Base-by-base conservation (phyloP, 2,797 vertebrate genomes). In the Fistularia commersonii region DNA sequence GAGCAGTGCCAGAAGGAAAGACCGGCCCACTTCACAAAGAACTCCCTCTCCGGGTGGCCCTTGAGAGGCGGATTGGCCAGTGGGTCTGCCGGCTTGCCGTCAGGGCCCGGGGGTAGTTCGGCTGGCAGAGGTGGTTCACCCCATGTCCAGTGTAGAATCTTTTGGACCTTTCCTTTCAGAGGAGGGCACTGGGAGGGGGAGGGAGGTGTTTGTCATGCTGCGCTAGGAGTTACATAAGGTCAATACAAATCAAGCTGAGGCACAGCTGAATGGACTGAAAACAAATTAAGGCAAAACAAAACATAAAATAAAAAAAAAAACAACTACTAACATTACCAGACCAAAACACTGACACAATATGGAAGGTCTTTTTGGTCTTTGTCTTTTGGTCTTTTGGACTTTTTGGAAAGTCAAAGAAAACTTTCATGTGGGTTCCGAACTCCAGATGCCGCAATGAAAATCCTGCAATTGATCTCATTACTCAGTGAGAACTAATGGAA, bases 1-100 rank as follows among this genome's bases (percentile, higher is more conserved):
- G 95, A 99, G 74, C 97, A 99, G 88, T 99, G 97, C 97, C 97
- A 99, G 84, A 97, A 98, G 7, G 97, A 99, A 0, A 98, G 92
- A 2, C 91, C 93, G 0, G 93, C 91, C 97, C 97, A 99, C 64
- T 99, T 99, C 6, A 99, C 97, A 0, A 98, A 98, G 88, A 99
- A 94, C 81, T 97, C 93, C 11, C 97, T 89, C 87, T 99, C 96
- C 0, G 97, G 93, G 57, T 87, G 92, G 32, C 97, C 96, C 78
- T 94, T 96, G 51, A 95, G 88, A 0, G 87, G 87, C 7, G 85
- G 84, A 61, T 94, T 97, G 2, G 88, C 87, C 0, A 88, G 76
- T 0, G 88, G 88, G 0, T 92, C 76, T 0, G 57, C 15, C 0
- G 91, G 89, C 58, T 90, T 87, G 0, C 86, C 88, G 7, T 89